Conservation (phyloP, 2,888 invertebrate species). For the Phalera bucephala region DNA sequence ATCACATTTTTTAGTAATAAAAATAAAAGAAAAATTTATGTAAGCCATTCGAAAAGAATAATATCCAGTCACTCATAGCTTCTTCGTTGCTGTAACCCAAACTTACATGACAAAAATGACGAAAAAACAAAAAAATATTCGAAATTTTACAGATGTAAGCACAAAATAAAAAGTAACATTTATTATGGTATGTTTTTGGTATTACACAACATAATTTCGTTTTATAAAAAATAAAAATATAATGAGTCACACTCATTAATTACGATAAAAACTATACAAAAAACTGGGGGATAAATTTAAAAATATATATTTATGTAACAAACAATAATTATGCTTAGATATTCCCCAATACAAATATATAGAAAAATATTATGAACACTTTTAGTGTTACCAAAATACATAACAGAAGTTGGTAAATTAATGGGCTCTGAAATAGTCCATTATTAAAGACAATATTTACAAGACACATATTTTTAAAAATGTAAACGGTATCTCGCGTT, state of each 20-base stretch:
- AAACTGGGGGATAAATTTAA: conserved; percentile 48
- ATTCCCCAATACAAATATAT: conserved; percentile 42
- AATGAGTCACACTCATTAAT: conserved; percentile 72
- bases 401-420: too few relatives aligned
- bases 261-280: conserved; percentile 47
- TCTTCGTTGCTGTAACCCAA: conserved; percentile 59
- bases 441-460: too few relatives aligned
- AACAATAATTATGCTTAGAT: conserved; percentile 54
- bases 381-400: conserved; percentile 56
- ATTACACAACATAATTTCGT: conserved; percentile 72
- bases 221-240: conserved; percentile 51
- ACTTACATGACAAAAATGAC: conserved; percentile 43
- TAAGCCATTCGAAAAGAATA: conserved; percentile 9
- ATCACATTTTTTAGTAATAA: conserved; percentile 17
- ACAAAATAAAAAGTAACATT: conserved; percentile 58
- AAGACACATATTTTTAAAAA: too few relatives aligned
- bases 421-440: too few relatives aligned
- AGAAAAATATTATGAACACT: conserved; percentile 68
- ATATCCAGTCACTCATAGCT: conserved; percentile 28
- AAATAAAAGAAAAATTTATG: conserved; percentile 1
- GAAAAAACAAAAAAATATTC: conserved; percentile 63
- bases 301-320: conserved; percentile 27
- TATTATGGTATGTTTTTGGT: conserved; percentile 65
- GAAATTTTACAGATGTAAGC: conserved; percentile 66
- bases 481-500: too few relatives aligned